Conservation (phyloP, 1,140 invertebrate genomes). For the Drosophila serrata region DNA sequence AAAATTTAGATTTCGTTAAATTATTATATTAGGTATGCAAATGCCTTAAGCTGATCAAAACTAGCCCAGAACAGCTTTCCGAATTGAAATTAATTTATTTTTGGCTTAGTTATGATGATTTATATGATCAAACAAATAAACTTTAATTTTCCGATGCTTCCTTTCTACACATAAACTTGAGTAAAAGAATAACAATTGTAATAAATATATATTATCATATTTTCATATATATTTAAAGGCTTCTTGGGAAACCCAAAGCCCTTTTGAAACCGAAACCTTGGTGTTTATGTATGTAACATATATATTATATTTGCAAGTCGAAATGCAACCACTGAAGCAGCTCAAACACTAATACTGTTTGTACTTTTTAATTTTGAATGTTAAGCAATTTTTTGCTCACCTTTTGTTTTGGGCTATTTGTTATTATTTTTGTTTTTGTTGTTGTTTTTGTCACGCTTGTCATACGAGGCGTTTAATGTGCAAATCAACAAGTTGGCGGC, state of each 20-base stretch:
- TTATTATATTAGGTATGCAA: too few relatives aligned
- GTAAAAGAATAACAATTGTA: not conserved
- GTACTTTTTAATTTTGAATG: slow-evolving; percentile 8
- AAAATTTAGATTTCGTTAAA: too few relatives aligned
- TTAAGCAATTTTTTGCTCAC: slow-evolving; percentile 21
- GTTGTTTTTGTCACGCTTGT: slow-evolving; percentile 38
- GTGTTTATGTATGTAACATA: not conserved
- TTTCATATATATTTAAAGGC: not conserved
- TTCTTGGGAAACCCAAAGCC: slow-evolving; percentile 2
- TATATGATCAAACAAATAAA: too few relatives aligned
- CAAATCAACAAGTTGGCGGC: slow-evolving; percentile 68
- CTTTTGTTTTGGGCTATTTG: not conserved
- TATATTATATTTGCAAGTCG: slow-evolving; percentile 1
- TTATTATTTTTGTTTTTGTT: not conserved
- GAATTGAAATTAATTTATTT: too few relatives aligned
- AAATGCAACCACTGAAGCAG: slow-evolving; percentile 4
- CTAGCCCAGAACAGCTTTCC: too few relatives aligned
- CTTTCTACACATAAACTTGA: too few relatives aligned
- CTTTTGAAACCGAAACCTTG: slow-evolving; percentile 3
- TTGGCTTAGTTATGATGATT: too few relatives aligned
- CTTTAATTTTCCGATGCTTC: too few relatives aligned
- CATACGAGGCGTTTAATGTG: slow-evolving; percentile 56
- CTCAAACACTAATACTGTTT: slow-evolving; percentile 9
- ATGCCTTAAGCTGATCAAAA: too few relatives aligned
- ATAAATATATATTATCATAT: not conserved